phyloP scores from a whole-genome alignment of 2,797 vertebrate species.

The Scomberomorus guttatus region DNA sequence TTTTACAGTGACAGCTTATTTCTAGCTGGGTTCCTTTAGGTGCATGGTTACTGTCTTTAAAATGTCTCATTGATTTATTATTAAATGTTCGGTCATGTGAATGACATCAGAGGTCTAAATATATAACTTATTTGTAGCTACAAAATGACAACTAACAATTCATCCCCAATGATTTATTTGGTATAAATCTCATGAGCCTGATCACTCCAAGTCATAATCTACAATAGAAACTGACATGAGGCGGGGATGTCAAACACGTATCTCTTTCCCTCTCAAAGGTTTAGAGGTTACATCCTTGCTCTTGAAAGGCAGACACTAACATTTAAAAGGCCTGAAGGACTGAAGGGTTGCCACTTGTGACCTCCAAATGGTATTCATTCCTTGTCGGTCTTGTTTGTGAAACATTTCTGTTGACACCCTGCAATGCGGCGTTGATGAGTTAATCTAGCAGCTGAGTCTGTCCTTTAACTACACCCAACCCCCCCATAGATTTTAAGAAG shows the following conservation, averaged over 20 bases:
- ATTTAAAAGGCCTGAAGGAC: conserved; percentile 86
- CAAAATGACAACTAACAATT: conserved; percentile 49
- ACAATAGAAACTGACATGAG: conserved; percentile 64
- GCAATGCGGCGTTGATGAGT: conserved; percentile 91
- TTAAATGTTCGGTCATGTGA: conserved; percentile 29
- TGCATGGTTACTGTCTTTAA: conserved; percentile 22
- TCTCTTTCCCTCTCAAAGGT: conserved; percentile 77
- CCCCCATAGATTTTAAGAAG: conserved; percentile 78
- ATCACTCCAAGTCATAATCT: conserved; percentile 57
- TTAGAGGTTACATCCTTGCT: conserved; percentile 83
- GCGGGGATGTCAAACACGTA: conserved; percentile 53
- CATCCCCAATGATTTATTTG: conserved; percentile 51
- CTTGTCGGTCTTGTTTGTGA: conserved; percentile 86
- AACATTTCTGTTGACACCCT: conserved; percentile 90
- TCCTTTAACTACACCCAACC: conserved; percentile 80
- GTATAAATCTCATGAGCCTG: conserved; percentile 47
- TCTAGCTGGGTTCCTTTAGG: conserved; percentile 5
- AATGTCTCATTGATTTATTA: conserved; percentile 42
- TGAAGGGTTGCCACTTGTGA: conserved; percentile 81
- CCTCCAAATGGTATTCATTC: conserved; percentile 90
- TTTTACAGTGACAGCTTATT: conserved; percentile 18
- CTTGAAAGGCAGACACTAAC: conserved; percentile 87
- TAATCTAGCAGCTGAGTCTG: conserved; percentile 91
- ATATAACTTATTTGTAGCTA: conserved; percentile 48
- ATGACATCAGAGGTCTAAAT: conserved; percentile 45